Evolutionary conservation across 2,888 invertebrate genomes (phyloP).

Genomic region (Sturmia bella): DNA sequence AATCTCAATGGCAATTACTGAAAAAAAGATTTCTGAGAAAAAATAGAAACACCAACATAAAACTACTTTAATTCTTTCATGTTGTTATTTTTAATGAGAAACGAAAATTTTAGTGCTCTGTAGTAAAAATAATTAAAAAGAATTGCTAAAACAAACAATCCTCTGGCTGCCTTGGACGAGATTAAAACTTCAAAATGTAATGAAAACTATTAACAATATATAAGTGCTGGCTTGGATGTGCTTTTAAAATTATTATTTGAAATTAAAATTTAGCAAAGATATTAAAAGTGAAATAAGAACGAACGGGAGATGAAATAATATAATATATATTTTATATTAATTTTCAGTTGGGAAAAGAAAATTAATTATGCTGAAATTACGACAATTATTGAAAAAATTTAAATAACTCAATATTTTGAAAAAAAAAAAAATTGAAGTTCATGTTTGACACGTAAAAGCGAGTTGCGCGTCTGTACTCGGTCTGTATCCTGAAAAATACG

Average conservation of each 20-base stretch:
- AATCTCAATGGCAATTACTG: too few species aligned
- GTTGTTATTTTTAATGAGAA: conserved; percentile 23
- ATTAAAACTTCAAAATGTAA: conserved; percentile 39
- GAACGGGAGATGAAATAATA: not conserved
- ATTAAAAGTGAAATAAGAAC: not conserved
- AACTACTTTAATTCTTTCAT: not conserved
- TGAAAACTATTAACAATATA: conserved; percentile 9
- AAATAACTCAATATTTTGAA: too few species aligned
- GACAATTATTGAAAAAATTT: too few species aligned
- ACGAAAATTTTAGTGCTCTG: conserved; percentile 32
- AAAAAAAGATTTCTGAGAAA: conserved; percentile 17
- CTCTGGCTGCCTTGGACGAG: not conserved
- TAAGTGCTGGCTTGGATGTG: not conserved
- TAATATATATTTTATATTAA: too few species aligned
- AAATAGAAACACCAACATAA: not conserved
- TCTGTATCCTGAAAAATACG: too few species aligned
- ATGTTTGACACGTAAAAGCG: too few species aligned
- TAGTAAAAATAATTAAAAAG: conserved; percentile 21
- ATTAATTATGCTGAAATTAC: too few species aligned
- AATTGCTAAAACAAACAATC: not conserved
- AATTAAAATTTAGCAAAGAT: not conserved
- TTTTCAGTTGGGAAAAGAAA: too few species aligned
- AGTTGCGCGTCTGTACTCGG: too few species aligned
- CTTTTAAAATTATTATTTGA: conserved; percentile 8
- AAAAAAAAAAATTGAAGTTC: too few species aligned